phyloP scores from a whole-genome alignment of 2,113 vertebrate genomes.

The Centropristis striata region DNA sequence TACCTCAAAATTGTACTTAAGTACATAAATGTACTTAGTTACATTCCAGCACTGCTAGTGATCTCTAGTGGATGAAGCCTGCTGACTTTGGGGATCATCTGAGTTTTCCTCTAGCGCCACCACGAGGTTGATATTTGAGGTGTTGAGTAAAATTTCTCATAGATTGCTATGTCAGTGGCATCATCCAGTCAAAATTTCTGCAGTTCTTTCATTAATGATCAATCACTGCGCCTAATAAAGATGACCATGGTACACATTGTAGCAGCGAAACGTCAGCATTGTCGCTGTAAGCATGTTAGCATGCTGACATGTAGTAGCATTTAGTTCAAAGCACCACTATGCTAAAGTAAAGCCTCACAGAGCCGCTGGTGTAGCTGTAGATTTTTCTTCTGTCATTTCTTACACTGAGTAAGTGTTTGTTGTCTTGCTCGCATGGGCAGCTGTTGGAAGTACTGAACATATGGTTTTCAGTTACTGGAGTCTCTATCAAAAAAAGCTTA shows the following conservation, averaged over 20 bases:
- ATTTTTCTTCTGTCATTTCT: background rate
- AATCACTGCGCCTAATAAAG: background rate
- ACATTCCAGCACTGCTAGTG: no score
- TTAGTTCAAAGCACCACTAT: background rate
- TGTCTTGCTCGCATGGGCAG: conserved; percentile 26
- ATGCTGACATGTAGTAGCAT: background rate
- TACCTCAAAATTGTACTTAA: no score
- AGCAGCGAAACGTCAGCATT: background rate
- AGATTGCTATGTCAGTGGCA: background rate
- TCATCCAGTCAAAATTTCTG: background rate
- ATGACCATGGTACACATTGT: background rate
- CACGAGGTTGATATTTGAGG: background rate
- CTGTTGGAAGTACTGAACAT: conserved; percentile 29
- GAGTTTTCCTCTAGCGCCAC: background rate
- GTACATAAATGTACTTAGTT: no score
- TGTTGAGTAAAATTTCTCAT: background rate
- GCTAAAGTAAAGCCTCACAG: background rate
- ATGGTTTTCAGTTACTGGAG: conserved; percentile 37
- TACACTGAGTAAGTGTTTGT: conserved; percentile 2
- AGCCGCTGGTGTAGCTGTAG: background rate
- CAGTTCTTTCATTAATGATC: background rate
- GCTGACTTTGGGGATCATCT: background rate
- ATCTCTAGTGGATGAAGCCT: background rate
- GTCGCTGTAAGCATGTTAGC: background rate
- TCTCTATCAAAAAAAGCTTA: background rate